These are phyloP conservation scores for Barbus barbus DNA, from an alignment of 2,113 vertebrate genomes.

Conservation along the genomic window DNA sequence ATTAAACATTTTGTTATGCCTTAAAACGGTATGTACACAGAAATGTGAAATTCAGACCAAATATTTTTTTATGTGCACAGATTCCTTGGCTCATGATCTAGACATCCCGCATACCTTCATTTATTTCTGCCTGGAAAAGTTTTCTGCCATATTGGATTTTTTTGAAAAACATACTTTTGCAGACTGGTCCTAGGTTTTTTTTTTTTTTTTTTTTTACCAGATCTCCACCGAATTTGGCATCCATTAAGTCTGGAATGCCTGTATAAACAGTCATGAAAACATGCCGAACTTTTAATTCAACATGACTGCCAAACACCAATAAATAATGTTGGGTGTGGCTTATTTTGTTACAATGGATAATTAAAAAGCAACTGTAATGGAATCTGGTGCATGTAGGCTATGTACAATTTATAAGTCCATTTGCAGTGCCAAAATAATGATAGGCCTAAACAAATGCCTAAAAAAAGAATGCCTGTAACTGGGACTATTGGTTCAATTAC, in stretches of 20 bases:
- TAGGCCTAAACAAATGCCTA: neutral
- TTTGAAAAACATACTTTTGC: neutral
- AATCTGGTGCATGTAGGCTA: neutral
- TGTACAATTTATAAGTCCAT: neutral
- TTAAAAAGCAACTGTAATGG: neutral
- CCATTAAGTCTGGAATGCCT: neutral
- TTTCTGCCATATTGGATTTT: neutral
- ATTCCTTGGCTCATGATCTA: neutral
- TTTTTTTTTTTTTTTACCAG: neutral
- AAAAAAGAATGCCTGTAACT: too few species aligned
- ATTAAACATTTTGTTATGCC: neutral
- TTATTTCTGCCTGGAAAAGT: neutral
- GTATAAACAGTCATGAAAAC: neutral
- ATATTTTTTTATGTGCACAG: neutral
- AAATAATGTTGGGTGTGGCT: neutral
- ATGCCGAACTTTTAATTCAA: neutral
- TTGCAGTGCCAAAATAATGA: neutral
- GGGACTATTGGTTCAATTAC: neutral
- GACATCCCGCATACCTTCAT: neutral
- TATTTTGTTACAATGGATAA: neutral
- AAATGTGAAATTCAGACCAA: neutral
- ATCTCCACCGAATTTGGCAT: neutral
- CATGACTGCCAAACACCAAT: neutral
- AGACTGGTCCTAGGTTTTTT: too few species aligned
- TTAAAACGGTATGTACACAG: neutral